Evolutionary conservation across 2,113 vertebrate genomes (phyloP).

Genomic region (Microtus richardsoni): DNA sequence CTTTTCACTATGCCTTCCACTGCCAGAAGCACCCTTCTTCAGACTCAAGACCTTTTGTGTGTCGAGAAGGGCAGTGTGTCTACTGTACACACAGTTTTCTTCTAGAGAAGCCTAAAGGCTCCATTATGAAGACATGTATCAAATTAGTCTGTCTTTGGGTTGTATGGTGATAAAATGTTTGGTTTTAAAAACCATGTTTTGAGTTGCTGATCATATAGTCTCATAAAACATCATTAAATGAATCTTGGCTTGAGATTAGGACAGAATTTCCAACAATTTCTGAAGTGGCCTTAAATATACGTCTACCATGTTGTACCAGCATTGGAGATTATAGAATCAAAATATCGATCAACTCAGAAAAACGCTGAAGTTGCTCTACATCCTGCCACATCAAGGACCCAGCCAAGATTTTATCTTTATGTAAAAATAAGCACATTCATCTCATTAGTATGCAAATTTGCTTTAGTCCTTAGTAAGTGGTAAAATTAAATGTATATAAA

Average conservation of each 20-base stretch:
- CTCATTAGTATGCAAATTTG: constrained; percentile 17
- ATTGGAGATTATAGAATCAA: background rate
- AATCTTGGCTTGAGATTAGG: constrained; percentile 17
- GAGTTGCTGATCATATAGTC: background rate
- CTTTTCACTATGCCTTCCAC: background rate
- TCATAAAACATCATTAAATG: constrained; percentile 21
- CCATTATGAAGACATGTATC: background rate
- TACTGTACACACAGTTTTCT: background rate
- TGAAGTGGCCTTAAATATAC: background rate
- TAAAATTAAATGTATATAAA: background rate
- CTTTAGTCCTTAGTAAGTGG: background rate
- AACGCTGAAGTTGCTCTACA: background rate
- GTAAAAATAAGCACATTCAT: background rate
- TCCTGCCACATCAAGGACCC: background rate
- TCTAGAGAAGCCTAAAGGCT: background rate
- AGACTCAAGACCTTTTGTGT: background rate
- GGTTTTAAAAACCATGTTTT: background rate
- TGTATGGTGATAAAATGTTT: background rate
- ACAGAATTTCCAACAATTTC: background rate
- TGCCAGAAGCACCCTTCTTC: background rate
- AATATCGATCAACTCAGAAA: constrained; percentile 10
- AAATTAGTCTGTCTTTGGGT: background rate
- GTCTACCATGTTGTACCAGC: background rate
- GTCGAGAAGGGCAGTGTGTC: background rate
- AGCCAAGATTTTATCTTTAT: background rate